Conservation (phyloP, 2,113 vertebrate genomes). For the Bos indicus region DNA sequence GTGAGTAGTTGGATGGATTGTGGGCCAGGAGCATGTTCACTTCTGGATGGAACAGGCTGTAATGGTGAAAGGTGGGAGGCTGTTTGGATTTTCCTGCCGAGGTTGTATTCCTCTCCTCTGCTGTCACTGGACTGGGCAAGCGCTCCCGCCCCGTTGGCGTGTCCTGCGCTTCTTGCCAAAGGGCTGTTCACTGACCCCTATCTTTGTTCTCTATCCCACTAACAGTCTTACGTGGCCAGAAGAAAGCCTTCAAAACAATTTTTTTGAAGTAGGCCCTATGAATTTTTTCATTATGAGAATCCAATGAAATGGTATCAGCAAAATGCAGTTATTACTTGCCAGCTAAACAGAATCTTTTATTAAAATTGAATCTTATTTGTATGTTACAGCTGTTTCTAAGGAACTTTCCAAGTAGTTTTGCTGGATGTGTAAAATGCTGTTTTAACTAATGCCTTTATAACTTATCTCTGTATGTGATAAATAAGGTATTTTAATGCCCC, state of each 20-base stretch:
- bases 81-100: not conserved
- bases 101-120: not conserved
- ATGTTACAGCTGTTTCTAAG: not conserved
- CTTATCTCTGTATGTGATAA: not conserved
- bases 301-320: not conserved
- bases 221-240: not conserved
- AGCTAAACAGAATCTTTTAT: not conserved
- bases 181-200: not conserved
- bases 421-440: not conserved
- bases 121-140: not conserved
- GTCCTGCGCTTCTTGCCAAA: not conserved
- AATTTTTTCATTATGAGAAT: not conserved
- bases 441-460: not conserved
- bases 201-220: not conserved
- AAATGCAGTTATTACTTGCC: not conserved
- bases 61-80: not conserved
- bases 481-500: not conserved
- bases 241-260: not conserved
- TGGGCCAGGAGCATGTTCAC: not conserved
- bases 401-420: not conserved
- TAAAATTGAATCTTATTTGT: constrained; percentile 16
- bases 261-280: not conserved
- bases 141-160: not conserved
- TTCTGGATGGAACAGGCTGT: not conserved
- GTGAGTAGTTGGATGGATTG: not conserved